Conservation (phyloP, 2,888 invertebrate species). For the Tachystola acroxantha region DNA sequence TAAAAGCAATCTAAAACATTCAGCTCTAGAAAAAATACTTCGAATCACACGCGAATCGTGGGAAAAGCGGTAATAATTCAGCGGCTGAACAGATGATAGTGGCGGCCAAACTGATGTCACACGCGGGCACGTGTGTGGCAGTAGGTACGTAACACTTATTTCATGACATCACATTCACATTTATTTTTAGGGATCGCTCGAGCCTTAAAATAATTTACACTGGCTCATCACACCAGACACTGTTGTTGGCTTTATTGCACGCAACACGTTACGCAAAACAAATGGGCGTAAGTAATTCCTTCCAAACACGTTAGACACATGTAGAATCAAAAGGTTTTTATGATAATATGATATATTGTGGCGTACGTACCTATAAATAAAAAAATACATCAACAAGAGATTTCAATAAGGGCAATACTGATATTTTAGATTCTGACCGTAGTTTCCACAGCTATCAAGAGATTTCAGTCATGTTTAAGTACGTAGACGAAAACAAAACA, state of each 20-base stretch:
- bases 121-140: slow-evolving; percentile 52
- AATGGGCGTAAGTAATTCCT: too few relatives aligned
- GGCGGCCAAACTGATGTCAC: slow-evolving; percentile 65
- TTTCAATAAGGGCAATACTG: too few relatives aligned
- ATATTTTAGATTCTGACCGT: too few relatives aligned
- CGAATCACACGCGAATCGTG: slow-evolving; percentile 30
- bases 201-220: slow-evolving; percentile 64
- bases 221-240: slow-evolving; percentile 43
- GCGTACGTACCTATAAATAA: too few relatives aligned
- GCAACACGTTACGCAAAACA: slow-evolving; percentile 4
- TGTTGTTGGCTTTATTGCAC: slow-evolving; percentile 32
- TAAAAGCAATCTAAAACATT: too few relatives aligned
- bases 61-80: slow-evolving; percentile 51
- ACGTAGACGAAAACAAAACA: neutral
- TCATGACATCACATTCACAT: slow-evolving; percentile 69
- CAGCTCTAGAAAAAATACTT: slow-evolving; percentile 11
- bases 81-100: slow-evolving; percentile 49
- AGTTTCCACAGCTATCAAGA: too few relatives aligned
- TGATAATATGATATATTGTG: too few relatives aligned
- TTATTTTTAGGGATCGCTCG: slow-evolving; percentile 64
- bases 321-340: too few relatives aligned
- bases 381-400: too few relatives aligned
- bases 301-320: too few relatives aligned
- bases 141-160: slow-evolving; percentile 66
- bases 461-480: too few relatives aligned